These are phyloP conservation scores for Phthorimaea operculella DNA, from an alignment of 1,140 invertebrate genomes.

Conservation along the genomic window DNA sequence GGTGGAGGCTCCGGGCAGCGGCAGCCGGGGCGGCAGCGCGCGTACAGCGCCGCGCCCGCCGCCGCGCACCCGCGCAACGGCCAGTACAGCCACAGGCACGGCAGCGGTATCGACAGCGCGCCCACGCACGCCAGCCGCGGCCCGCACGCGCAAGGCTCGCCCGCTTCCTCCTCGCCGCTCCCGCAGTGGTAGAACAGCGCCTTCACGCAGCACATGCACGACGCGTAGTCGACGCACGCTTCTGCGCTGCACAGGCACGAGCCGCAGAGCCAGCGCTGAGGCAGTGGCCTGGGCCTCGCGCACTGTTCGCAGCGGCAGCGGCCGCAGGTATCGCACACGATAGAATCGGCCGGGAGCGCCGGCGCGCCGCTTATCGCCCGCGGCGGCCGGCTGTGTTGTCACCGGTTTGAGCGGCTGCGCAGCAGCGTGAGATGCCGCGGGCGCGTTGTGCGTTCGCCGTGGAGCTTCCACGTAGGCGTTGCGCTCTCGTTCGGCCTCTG, in stretches of 20 bases:
- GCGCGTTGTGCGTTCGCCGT: constrained; percentile 44
- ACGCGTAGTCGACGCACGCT: constrained; percentile 86
- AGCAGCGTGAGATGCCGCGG: constrained; percentile 37
- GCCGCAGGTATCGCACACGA: constrained; percentile 87
- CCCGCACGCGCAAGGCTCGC: constrained; percentile 82
- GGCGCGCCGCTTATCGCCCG: constrained; percentile 53
- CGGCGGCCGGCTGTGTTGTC: constrained; percentile 56
- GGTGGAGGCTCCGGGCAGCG: constrained; percentile 66
- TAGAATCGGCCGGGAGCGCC: constrained; percentile 70
- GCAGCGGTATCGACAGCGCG: constrained; percentile 81
- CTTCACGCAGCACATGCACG: constrained; percentile 94
- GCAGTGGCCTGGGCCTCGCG: constrained; percentile 83
- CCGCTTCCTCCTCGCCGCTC: constrained; percentile 76
- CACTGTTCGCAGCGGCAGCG: constrained; percentile 89
- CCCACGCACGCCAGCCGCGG: constrained; percentile 88
- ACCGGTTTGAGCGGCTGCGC: constrained; percentile 56
- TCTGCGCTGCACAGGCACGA: constrained; percentile 88
- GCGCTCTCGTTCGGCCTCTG: constrained; percentile 78
- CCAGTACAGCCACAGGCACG: constrained; percentile 93
- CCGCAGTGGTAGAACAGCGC: constrained; percentile 93
- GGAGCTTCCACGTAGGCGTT: constrained; percentile 91
- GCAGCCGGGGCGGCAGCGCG: constrained; percentile 73
- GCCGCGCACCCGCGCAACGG: constrained; percentile 84
- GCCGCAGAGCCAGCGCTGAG: constrained; percentile 88
- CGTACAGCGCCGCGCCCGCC: constrained; percentile 83